Percentiles rank a stretch among this genome's conserved stretches.
These are phyloP conservation scores for Rhinoraja longicauda DNA, from an alignment of 2,797 vertebrate genomes.

Conservation along the genomic window DNA sequence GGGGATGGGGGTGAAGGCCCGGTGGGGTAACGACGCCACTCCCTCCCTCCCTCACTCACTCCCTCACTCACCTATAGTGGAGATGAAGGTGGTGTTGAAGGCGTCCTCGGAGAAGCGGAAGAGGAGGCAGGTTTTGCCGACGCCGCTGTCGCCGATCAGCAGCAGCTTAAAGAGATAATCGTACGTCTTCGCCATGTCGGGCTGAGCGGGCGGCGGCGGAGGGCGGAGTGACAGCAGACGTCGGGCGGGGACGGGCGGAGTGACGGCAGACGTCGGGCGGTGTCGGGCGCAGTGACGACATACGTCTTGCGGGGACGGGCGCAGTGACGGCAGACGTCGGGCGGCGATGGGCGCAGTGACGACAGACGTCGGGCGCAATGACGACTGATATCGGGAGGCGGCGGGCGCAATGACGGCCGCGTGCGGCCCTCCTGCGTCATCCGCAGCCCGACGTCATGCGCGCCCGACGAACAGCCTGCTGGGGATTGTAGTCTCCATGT, in stretches of 20 bases:
- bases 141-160: slow-evolving; percentile 92
- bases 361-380: neutral
- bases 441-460: no score
- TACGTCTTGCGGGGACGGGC: slow-evolving; percentile 13
- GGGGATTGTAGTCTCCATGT: neutral
- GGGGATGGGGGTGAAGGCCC: neutral
- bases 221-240: neutral
- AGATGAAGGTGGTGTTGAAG: slow-evolving; percentile 96
- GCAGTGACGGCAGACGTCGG: no score
- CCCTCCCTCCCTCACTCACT: neutral
- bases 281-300: neutral
- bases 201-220: slow-evolving; percentile 37
- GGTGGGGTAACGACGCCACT: neutral
- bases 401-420: rapidly evolving
- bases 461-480: neutral
- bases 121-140: slow-evolving; percentile 92
- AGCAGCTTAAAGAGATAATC: slow-evolving; percentile 95
- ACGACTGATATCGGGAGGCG: neutral
- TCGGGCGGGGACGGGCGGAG: no score
- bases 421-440: neutral
- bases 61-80: slow-evolving; percentile 88
- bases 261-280: no score
- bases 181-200: slow-evolving; percentile 89
- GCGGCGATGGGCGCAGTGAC: no score
- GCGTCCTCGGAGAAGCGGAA: slow-evolving; percentile 96